Evolutionary conservation across 1,140 invertebrate genomes (phyloP), one percentile per base, ranked within the genome.

Genomic region (Neoseiulus cucumeris): DNA sequence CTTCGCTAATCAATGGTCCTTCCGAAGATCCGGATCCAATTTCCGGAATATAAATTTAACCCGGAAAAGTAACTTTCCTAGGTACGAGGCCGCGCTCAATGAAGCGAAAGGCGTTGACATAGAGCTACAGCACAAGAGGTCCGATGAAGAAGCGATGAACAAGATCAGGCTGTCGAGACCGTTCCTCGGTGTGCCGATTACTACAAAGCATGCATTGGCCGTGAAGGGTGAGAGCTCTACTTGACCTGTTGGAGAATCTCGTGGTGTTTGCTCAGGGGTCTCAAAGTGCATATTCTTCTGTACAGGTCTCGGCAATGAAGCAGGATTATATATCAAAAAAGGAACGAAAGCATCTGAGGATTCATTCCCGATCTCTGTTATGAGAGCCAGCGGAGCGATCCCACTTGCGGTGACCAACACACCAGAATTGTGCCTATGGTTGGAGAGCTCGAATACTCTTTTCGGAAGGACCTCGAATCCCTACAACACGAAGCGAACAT

Each of bases 401-500:
- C 82, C 84, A 0, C 73, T 91, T 1, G 79, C 84, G 44, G 81
- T 88, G 0, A 89, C 87, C 1, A 89, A 89, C 76, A 75, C 92
- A 41, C 89, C 87, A 73, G 92, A 95, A 30, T 82, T 89, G 68
- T 85, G 84, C 70, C 73, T 84, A 22, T 82, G 85, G 75, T 91
- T 87, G 84, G 92, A 96, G 75, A 86, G 86, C 5, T 82, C 82
- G 55, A 97, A 97, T 74, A 83, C 80, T 17, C 78, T 96, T 6
- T 87, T 91, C 72, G 93, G 90, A 0, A 74, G 76, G 44, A 88
- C 89, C 0, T 83, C 82, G 30, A 98, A 97, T 78, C 89, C 93
- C 0, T 95, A 96, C 73, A 84, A 95, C 69, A 84, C 83, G 0
- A 86, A 83, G 1, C 80, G 87, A 64, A 91, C 87, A 68, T 85